These are phyloP conservation scores for Paguma larvata DNA, from an alignment of 2,797 vertebrate genomes.

Conservation along the genomic window DNA sequence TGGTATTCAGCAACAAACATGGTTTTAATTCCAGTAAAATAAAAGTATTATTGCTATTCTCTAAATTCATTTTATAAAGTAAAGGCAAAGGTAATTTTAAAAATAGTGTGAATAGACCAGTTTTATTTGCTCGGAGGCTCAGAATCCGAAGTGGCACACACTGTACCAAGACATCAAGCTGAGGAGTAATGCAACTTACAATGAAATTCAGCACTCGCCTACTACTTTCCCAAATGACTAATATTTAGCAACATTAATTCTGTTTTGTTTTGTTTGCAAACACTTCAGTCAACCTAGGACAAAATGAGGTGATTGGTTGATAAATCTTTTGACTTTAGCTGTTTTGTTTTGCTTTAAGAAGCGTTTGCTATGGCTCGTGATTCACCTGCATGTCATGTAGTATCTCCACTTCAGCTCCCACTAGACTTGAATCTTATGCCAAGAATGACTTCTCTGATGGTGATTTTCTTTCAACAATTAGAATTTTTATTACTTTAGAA, in stretches of 20 bases:
- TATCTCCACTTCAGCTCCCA: not conserved
- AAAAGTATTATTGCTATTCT: not conserved
- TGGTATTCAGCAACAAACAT: conserved; percentile 3
- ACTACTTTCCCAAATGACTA: not conserved
- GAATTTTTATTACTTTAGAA: conserved; percentile 20
- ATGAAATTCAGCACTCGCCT: not conserved
- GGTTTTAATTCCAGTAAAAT: not conserved
- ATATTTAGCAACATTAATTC: not conserved
- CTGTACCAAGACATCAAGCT: not conserved
- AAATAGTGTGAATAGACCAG: not conserved
- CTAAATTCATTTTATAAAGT: not conserved
- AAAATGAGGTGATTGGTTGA: not conserved
- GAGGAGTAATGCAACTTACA: not conserved
- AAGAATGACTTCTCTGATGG: not conserved
- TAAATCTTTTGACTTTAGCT: not conserved
- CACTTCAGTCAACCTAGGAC: not conserved
- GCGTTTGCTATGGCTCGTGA: not conserved
- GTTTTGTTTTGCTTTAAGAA: conserved; percentile 17
- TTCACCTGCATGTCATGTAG: not conserved
- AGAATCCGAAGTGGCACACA: not conserved
- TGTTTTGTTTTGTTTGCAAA: not conserved
- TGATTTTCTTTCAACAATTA: conserved; percentile 6
- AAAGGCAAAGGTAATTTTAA: not conserved
- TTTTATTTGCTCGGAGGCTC: not conserved
- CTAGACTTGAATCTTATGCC: not conserved